These are phyloP conservation scores for Amphilophus citrinellus DNA, from an alignment of 2,113 vertebrate genomes.

Conservation along the genomic window DNA sequence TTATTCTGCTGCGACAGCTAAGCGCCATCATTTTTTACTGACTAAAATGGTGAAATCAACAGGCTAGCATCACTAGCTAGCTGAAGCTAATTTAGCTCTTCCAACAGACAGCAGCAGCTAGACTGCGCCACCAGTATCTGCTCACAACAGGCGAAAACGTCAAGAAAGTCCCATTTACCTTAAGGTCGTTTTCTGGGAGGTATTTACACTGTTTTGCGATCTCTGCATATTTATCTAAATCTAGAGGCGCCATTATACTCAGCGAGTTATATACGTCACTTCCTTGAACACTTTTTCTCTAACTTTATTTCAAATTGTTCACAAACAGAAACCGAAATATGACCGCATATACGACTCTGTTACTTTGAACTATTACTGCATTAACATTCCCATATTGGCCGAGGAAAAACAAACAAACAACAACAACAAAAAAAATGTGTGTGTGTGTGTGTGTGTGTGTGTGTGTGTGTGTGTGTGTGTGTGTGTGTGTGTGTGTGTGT, in stretches of 20 bases:
- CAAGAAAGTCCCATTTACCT: constrained; percentile 81
- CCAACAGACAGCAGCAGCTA: background rate
- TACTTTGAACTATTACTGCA: no score
- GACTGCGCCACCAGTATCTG: accelerated
- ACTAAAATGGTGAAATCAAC: background rate
- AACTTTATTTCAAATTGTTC: background rate
- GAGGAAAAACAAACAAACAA: no score
- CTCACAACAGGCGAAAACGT: background rate
- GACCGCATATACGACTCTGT: no score
- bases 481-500: no score
- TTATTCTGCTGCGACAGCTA: background rate
- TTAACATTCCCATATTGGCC: no score
- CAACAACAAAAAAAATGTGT: no score
- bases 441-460: no score
- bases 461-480: no score
- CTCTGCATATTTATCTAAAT: constrained; percentile 96
- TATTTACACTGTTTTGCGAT: constrained; percentile 97
- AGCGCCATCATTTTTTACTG: background rate
- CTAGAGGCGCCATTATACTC: constrained; percentile 90
- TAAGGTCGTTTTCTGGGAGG: constrained; percentile 94
- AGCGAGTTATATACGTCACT: constrained; percentile 32
- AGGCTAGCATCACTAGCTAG: constrained; percentile 27
- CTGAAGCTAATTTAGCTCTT: constrained; percentile 38
- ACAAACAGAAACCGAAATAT: background rate
- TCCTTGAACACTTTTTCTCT: constrained; percentile 44